phyloP scores from a whole-genome alignment of 2,113 vertebrate genomes.

The Aplodontia rufa region DNA sequence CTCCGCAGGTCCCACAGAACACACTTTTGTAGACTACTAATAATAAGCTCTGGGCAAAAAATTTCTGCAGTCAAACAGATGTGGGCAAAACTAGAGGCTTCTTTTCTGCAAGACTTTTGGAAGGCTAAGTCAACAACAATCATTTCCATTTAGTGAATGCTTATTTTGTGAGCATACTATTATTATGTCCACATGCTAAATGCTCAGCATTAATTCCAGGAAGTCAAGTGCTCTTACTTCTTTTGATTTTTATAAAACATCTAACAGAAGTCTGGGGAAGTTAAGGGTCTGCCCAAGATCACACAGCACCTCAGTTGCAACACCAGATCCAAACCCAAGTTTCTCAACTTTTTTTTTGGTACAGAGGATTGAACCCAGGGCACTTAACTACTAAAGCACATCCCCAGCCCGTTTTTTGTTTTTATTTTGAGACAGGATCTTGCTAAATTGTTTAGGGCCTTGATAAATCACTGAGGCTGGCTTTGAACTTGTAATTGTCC shows the following conservation, averaged over 20 bases:
- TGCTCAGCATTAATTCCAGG: background rate
- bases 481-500: too few relatives aligned
- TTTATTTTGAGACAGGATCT: too few relatives aligned
- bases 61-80: background rate
- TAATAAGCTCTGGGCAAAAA: background rate
- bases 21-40: background rate
- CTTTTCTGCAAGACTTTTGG: background rate
- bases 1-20: background rate
- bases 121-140: background rate
- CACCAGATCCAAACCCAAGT: background rate
- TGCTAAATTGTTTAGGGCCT: too few relatives aligned
- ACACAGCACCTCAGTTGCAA: background rate
- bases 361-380: too few relatives aligned
- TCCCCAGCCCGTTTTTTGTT: too few relatives aligned
- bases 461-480: too few relatives aligned
- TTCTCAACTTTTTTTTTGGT: background rate
- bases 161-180: background rate
- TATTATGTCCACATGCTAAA: background rate
- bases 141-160: background rate
- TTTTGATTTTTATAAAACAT: background rate
- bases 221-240: background rate
- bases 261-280: slow-evolving; percentile 7
- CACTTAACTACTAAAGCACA: too few relatives aligned
- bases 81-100: background rate
- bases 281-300: slow-evolving; percentile 9